phyloP scores from a whole-genome alignment of 2,888 invertebrate species.

The Mactromeris polynyma region DNA sequence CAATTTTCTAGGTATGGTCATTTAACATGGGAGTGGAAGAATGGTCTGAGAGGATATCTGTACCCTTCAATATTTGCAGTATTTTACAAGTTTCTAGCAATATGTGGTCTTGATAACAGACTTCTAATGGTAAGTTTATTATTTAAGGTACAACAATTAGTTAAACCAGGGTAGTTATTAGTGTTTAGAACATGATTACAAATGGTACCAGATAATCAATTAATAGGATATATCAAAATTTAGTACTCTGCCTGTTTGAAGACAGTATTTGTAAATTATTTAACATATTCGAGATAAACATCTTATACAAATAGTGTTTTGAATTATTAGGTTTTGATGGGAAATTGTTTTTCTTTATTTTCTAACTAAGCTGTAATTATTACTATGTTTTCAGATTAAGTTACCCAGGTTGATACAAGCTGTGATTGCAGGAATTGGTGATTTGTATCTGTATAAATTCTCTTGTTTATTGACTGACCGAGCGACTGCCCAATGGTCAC shows the following conservation, averaged over 20 bases:
- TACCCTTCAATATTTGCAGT: slow-evolving; percentile 94
- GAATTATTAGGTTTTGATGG: no score
- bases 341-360: no score
- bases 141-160: not conserved
- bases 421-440: slow-evolving; percentile 91
- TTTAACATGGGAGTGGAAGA: slow-evolving; percentile 98
- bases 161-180: not conserved
- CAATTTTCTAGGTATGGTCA: slow-evolving; percentile 91
- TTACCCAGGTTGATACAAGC: slow-evolving; percentile 95
- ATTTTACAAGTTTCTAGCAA: slow-evolving; percentile 91
- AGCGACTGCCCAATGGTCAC: slow-evolving; percentile 90
- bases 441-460: slow-evolving; percentile 90
- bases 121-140: slow-evolving; percentile 81
- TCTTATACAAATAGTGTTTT: no score
- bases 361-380: not conserved
- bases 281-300: no score
- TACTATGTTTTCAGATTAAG: slow-evolving; percentile 88
- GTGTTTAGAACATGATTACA: no score
- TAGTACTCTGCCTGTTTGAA: no score
- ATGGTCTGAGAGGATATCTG: slow-evolving; percentile 94
- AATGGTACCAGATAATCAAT: no score
- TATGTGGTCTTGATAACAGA: slow-evolving; percentile 91
- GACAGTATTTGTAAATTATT: no score
- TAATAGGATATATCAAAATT: no score
- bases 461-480: slow-evolving; percentile 87